Evolutionary conservation across 2,797 vertebrate genomes (phyloP).

Genomic region (Semotilus atromaculatus): DNA sequence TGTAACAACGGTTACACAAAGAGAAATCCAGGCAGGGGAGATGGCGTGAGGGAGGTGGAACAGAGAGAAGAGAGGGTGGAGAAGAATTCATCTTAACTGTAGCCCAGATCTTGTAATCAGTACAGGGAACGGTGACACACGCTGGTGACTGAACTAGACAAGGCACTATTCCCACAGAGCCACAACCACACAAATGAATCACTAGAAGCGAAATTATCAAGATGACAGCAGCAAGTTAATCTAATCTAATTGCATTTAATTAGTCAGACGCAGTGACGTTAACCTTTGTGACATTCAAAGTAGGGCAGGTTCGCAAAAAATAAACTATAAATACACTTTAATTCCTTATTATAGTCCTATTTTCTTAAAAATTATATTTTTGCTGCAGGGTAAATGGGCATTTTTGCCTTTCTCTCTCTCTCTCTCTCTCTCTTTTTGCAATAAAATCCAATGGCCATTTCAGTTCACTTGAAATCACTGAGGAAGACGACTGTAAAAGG

Average conservation of each 20-base stretch:
- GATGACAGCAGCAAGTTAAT: slow-evolving; percentile 8
- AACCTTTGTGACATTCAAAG: slow-evolving; percentile 27
- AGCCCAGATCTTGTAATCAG: slow-evolving; percentile 18
- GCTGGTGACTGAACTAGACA: slow-evolving; percentile 41
- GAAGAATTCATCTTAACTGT: slow-evolving; percentile 26
- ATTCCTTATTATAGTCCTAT: background rate
- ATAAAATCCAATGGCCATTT: background rate
- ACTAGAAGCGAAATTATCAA: background rate
- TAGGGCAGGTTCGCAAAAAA: slow-evolving; percentile 15
- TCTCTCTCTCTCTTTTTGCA: no score
- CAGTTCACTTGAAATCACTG: background rate
- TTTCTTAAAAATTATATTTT: background rate
- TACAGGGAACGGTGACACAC: slow-evolving; percentile 6
- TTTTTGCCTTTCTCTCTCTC: background rate
- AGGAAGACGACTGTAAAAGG: background rate
- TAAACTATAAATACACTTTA: background rate
- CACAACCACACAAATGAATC: slow-evolving; percentile 16
- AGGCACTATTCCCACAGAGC: slow-evolving; percentile 38
- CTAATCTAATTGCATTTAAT: slow-evolving; percentile 27
- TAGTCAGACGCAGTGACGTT: background rate
- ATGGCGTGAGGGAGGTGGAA: slow-evolving; percentile 41
- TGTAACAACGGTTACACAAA: slow-evolving; percentile 41
- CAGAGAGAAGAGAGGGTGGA: background rate
- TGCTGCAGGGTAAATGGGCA: background rate
- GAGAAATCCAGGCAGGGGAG: slow-evolving; percentile 18